A percentile compares a stretch with the other conserved stretches of the same genome.
These are phyloP conservation scores for Tachycineta bicolor DNA, from an alignment of 2,113 vertebrate species.

Conservation along the genomic window DNA sequence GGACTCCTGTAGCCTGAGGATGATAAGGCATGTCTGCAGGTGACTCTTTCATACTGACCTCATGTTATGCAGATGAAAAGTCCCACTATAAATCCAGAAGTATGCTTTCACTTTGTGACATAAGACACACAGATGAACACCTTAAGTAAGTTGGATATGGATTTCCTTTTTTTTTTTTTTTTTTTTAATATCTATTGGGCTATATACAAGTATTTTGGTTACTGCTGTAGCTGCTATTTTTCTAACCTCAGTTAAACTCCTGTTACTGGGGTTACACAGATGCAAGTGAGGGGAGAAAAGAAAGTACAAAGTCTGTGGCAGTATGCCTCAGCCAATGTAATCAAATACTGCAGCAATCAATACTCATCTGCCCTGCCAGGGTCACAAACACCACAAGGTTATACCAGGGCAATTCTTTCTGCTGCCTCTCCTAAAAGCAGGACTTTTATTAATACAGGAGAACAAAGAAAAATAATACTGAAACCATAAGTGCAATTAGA, in stretches of 20 bases:
- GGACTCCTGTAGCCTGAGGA: neutral
- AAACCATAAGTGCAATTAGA: neutral
- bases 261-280: neutral
- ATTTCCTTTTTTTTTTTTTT: neutral
- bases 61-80: neutral
- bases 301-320: conserved; percentile 54
- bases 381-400: neutral
- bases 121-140: neutral
- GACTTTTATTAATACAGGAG: neutral
- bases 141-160: neutral
- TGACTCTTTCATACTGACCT: neutral
- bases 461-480: neutral
- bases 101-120: neutral
- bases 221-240: neutral
- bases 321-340: neutral
- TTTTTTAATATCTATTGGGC: neutral
- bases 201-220: neutral
- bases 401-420: neutral
- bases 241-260: conserved; percentile 5
- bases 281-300: neutral
- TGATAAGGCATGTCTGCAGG: neutral
- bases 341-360: conserved; percentile 37
- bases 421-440: neutral
- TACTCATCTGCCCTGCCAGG: conserved; percentile 6
- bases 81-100: neutral